Evolutionary conservation across 2,797 vertebrate genomes (phyloP), one percentile per base, ranked within the genome.

Genomic region (Sitta carolinensis): DNA sequence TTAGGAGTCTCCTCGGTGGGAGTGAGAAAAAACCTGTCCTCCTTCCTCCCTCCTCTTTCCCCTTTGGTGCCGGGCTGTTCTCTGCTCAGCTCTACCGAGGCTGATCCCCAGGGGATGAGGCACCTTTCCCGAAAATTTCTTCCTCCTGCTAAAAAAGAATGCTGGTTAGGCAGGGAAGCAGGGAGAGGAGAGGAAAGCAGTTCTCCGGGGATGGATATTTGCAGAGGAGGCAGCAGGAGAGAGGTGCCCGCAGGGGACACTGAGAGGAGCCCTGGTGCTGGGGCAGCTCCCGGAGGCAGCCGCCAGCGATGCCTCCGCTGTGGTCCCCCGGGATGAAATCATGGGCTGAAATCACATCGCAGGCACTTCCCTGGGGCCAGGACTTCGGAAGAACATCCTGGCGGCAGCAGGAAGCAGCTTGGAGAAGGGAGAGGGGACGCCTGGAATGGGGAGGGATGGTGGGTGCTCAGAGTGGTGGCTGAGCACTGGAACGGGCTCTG

Each of bases 1-100:
- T 96, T 81, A 69, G 87, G 82, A 82, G 74, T 51, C 67, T 97
- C 73, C 86, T 84, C 69, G 27, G 76, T 1, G 4, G 87, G 48
- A 52, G 1, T 36, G 36, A 52, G 58, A 72, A 70, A 45, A 75
- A 50, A 47, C 36, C 32, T 68, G n/a, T 69, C 63, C 57, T 70
- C 63, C 51, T 40, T 29, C 69, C 30, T 42, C 55, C 50, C 43
- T 38, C 34, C 58, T 74, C 45, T 29, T 38, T 18, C 21, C 51
- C 34, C n/a, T 67, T 20, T 21, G 61, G 72, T 13, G 57, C 3
- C 0, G 45, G 23, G 47, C 13, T 75, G 52, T 19, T 87, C 58
- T 40, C 84, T 23, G 38, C 90, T 81, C 70, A 6, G 62, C 52
- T 68, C 68, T 62, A 3, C 38, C 10, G 5, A 19, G 27, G 45